phyloP scores from a whole-genome alignment of 2,888 invertebrate species.

The Tanypteryx hageni region DNA sequence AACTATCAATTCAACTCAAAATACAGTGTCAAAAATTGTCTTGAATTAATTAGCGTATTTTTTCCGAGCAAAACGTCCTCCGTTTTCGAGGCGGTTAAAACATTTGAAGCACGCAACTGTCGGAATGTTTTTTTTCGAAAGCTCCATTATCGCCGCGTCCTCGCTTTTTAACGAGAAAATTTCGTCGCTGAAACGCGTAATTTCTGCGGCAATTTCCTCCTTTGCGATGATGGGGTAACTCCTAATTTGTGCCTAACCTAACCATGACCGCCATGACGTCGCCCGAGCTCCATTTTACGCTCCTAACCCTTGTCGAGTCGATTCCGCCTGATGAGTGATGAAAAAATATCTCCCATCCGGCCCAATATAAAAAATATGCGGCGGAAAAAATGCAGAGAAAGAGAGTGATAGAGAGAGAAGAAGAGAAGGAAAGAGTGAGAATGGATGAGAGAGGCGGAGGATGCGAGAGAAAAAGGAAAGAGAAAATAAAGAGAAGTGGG shows the following conservation, averaged over 20 bases:
- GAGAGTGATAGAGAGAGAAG: no score
- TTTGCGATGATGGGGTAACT: background rate
- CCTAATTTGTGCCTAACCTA: background rate
- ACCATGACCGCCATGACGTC: background rate
- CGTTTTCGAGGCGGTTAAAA: no score
- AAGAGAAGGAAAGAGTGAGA: no score
- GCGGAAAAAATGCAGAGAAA: background rate
- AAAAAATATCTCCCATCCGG: constrained; percentile 35
- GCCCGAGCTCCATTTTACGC: background rate
- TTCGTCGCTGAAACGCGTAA: background rate
- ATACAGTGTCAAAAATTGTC: no score
- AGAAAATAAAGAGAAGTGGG: background rate
- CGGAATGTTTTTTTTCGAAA: no score
- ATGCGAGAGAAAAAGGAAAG: background rate
- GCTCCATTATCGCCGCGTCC: background rate
- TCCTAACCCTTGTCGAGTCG: background rate
- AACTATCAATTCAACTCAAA: no score
- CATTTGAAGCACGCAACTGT: no score
- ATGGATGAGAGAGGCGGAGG: no score
- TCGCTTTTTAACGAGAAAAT: background rate
- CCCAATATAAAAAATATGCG: background rate
- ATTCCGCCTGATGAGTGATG: background rate
- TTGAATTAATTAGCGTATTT: no score
- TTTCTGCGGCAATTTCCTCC: background rate
- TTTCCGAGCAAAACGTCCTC: no score